These are phyloP conservation scores for Drosophila athabasca DNA, from an alignment of 1,140 invertebrate genomes.

Conservation along the genomic window DNA sequence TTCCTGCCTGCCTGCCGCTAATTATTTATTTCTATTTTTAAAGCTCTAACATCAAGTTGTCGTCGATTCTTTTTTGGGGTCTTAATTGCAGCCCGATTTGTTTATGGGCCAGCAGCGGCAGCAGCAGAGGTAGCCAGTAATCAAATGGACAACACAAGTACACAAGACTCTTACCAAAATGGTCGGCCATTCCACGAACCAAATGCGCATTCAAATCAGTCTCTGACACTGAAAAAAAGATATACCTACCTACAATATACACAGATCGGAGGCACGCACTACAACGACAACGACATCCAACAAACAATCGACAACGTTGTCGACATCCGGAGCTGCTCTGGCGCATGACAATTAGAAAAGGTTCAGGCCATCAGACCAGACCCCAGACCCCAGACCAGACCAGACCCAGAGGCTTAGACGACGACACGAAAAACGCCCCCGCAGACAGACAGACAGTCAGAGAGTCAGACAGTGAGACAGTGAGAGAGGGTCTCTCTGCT, in stretches of 20 bases:
- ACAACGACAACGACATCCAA: conserved; percentile 18
- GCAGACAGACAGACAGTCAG: conserved; percentile 18
- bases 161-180: conserved; percentile 55
- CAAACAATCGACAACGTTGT: conserved; percentile 38
- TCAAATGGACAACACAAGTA: conserved; percentile 56
- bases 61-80: background rate
- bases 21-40: conserved; percentile 61
- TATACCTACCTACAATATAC: background rate
- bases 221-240: conserved; percentile 41
- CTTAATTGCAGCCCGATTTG: conserved; percentile 71
- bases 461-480: background rate
- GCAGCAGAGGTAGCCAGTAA: conserved; percentile 1
- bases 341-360: conserved; percentile 77
- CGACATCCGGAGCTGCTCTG: conserved; percentile 65
- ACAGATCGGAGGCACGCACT: conserved; percentile 62
- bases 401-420: too few species aligned
- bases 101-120: conserved; percentile 57
- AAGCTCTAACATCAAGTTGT: conserved; percentile 13
- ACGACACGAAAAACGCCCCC: conserved; percentile 11
- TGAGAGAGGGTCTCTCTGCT: too few species aligned
- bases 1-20: conserved; percentile 39
- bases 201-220: conserved; percentile 76
- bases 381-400: background rate
- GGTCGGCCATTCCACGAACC: conserved; percentile 38
- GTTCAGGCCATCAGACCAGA: conserved; percentile 28